Conservation (phyloP, 1,140 invertebrate genomes). For the Drosophila kohkoa region DNA sequence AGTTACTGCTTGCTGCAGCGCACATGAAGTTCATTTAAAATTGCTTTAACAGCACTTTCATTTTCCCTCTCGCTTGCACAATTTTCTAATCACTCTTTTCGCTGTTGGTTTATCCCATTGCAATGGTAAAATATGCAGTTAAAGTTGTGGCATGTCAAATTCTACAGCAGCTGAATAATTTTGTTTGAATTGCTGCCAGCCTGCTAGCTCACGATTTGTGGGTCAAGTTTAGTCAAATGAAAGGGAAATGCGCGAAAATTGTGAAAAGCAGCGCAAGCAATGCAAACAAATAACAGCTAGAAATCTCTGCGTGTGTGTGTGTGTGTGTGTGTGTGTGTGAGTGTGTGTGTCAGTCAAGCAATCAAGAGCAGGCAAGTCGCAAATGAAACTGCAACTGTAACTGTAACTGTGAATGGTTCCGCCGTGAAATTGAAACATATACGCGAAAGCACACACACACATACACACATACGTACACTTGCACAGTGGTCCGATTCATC, state of each 20-base stretch:
- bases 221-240: constrained; percentile 73
- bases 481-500: constrained; percentile 25
- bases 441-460: constrained; percentile 27
- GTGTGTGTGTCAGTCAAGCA: constrained; percentile 33
- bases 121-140: not conserved
- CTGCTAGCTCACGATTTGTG: constrained; percentile 42
- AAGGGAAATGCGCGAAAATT: constrained; percentile 37
- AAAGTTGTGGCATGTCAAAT: constrained; percentile 10
- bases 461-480: constrained; percentile 36
- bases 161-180: constrained; percentile 28
- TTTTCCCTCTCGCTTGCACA: not conserved
- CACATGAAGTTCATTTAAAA: no score
- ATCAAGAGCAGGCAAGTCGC: constrained; percentile 49
- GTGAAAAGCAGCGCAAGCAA: constrained; percentile 35
- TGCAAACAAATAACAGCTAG: constrained; percentile 23
- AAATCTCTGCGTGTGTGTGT: constrained; percentile 31
- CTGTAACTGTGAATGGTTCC: constrained; percentile 44
- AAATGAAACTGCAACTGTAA: constrained; percentile 34
- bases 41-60: no score
- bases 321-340: constrained; percentile 28
- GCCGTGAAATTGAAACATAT: constrained; percentile 66
- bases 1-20: not conserved
- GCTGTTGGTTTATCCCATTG: not conserved
- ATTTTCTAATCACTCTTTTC: not conserved
- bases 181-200: not conserved